Conservation (phyloP, 1,140 invertebrate species). For the Brachionus plicatilis region DNA sequence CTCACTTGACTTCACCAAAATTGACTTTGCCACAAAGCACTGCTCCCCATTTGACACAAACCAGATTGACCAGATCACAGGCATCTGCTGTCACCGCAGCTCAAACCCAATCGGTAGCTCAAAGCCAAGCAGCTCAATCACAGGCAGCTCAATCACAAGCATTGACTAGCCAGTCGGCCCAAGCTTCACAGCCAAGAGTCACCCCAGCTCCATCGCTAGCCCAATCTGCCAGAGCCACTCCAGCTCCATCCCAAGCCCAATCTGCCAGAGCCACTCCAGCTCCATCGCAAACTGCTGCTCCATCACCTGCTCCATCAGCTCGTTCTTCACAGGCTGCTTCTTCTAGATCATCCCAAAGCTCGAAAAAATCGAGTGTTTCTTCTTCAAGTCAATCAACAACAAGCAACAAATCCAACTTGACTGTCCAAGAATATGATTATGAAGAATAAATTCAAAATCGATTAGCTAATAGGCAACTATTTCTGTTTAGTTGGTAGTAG, state of each 20-base stretch:
- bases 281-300: too few relatives aligned
- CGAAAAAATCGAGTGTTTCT: not conserved
- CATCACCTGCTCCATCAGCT: not conserved
- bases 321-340: not conserved
- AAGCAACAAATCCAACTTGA: not conserved
- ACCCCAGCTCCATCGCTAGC: not conserved
- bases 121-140: not conserved
- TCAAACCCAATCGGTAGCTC: not conserved
- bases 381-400: not conserved
- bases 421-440: conserved; percentile 11
- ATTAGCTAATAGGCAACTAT: not conserved
- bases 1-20: not conserved
- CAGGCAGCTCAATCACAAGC: not conserved
- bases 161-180: not conserved
- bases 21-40: not conserved
- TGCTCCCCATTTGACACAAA: not conserved
- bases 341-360: not conserved
- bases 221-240: not conserved
- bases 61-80: not conserved
- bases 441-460: not conserved
- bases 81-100: not conserved
- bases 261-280: not conserved
- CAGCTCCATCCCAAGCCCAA: not conserved
- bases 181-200: not conserved
- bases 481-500: not conserved